These are phyloP conservation scores for Eupsittula cactorum DNA, from an alignment of 2,113 vertebrate species.

Conservation along the genomic window DNA sequence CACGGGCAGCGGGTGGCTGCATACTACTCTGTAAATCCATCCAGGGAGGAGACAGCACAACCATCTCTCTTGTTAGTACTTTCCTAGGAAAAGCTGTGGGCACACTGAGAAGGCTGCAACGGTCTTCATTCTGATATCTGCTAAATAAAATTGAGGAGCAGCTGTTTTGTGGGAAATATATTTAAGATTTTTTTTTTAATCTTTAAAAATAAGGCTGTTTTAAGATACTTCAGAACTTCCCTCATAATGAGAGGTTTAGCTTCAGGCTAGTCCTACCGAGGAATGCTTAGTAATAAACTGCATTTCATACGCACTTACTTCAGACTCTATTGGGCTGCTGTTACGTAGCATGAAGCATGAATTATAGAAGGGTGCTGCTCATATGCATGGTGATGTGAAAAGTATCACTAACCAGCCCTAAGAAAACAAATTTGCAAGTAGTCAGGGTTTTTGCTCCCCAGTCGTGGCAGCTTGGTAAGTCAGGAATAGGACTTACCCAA, in stretches of 20 bases:
- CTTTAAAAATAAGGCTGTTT: constrained; percentile 3
- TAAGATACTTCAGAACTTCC: neutral
- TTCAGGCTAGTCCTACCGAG: neutral
- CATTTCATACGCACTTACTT: neutral
- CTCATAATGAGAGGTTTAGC: neutral
- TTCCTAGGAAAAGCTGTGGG: neutral
- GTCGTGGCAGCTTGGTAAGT: neutral
- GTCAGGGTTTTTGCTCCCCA: neutral
- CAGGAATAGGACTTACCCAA: neutral
- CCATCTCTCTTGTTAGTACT: neutral
- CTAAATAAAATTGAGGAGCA: constrained; percentile 37
- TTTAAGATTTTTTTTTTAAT: neutral
- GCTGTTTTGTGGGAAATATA: constrained; percentile 37
- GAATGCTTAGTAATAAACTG: neutral
- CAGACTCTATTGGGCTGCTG: neutral
- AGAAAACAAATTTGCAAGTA: neutral
- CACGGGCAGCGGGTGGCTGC: neutral
- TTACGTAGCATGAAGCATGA: neutral
- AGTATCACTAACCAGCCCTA: neutral
- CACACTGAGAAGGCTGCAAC: neutral
- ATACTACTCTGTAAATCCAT: neutral
- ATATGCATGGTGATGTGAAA: rapidly evolving
- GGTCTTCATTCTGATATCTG: constrained; percentile 7
- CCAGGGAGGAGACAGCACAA: neutral
- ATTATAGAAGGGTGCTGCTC: neutral